phyloP scores from a whole-genome alignment of 2,113 vertebrate species.

The Morone chrysops region DNA sequence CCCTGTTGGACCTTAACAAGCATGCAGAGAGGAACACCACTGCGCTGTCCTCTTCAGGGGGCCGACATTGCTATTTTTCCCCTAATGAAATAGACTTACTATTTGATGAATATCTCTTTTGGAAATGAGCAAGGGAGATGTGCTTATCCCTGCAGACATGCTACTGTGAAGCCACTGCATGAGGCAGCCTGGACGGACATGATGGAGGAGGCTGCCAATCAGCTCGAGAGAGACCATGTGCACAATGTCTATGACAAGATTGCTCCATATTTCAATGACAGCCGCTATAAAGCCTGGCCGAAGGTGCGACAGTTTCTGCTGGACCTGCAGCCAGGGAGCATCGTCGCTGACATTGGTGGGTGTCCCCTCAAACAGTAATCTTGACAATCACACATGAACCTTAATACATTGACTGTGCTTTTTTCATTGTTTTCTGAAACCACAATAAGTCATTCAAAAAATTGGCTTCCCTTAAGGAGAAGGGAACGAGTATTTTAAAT shows the following conservation, averaged over 20 bases:
- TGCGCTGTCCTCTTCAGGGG: background rate
- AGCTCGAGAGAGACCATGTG: conserved; percentile 83
- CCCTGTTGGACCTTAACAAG: conserved; percentile 36
- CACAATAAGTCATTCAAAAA: background rate
- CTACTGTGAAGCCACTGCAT: conserved; percentile 65
- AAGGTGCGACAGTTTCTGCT: conserved; percentile 86
- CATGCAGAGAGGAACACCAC: conserved; percentile 7
- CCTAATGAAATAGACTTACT: background rate
- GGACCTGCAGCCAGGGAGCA: conserved; percentile 84
- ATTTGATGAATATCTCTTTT: conserved; percentile 6
- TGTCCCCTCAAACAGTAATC: conserved; percentile 1
- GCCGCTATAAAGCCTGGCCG: conserved; percentile 85
- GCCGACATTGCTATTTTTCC: background rate
- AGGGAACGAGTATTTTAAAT: background rate
- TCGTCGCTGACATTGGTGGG: conserved; percentile 86
- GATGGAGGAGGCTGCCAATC: conserved; percentile 87
- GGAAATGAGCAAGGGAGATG: background rate
- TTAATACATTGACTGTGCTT: background rate
- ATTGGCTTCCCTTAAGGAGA: too few species aligned
- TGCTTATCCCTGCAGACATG: conserved; percentile 57
- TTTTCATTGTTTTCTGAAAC: background rate
- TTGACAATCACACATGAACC: conserved; percentile 1
- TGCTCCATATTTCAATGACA: conserved; percentile 85
- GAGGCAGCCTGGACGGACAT: conserved; percentile 56
- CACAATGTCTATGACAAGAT: conserved; percentile 87